Evolutionary conservation across 2,888 invertebrate species (phyloP).

Genomic region (Micropterix aruncella): DNA sequence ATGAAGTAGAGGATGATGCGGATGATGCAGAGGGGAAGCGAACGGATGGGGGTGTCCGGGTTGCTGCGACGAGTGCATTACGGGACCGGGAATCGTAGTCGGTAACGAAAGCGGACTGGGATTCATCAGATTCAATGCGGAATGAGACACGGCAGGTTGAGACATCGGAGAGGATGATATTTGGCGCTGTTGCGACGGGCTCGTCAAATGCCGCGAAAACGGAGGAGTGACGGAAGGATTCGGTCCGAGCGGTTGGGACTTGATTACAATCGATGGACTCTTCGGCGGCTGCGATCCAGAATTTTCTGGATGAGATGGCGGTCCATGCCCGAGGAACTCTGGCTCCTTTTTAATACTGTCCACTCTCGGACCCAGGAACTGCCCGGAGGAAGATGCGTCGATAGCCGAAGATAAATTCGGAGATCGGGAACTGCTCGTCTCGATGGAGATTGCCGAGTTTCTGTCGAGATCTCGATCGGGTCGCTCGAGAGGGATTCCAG

Average conservation of each 20-base stretch:
- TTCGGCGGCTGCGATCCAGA: constrained; percentile 39
- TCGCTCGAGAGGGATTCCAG: constrained; percentile 22
- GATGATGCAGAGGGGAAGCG: constrained; percentile 55
- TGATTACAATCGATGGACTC: constrained; percentile 38
- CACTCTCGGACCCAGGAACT: constrained; percentile 49
- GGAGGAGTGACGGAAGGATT: constrained; percentile 33
- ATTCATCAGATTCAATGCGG: constrained; percentile 47
- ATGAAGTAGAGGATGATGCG: constrained; percentile 57
- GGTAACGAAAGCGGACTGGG: constrained; percentile 45
- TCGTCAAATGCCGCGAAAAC: constrained; percentile 34
- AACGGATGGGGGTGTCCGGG: constrained; percentile 55
- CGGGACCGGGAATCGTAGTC: constrained; percentile 49
- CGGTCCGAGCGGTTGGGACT: constrained; percentile 28
- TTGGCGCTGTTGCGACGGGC: constrained; percentile 33
- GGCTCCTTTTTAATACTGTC: constrained; percentile 66
- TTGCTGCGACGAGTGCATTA: constrained; percentile 64
- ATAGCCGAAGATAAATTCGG: constrained; percentile 36
- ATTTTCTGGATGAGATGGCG: constrained; percentile 27
- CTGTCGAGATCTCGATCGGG: constrained; percentile 36
- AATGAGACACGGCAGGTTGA: constrained; percentile 38
- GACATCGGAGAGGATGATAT: constrained; percentile 36
- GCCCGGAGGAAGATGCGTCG: constrained; percentile 32
- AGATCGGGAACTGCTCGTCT: constrained; percentile 29
- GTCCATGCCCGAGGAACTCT: constrained; percentile 40
- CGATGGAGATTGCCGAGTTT: constrained; percentile 32